Evolutionary conservation across 2,113 vertebrate species (phyloP).

Genomic region (Siniperca knerii): DNA sequence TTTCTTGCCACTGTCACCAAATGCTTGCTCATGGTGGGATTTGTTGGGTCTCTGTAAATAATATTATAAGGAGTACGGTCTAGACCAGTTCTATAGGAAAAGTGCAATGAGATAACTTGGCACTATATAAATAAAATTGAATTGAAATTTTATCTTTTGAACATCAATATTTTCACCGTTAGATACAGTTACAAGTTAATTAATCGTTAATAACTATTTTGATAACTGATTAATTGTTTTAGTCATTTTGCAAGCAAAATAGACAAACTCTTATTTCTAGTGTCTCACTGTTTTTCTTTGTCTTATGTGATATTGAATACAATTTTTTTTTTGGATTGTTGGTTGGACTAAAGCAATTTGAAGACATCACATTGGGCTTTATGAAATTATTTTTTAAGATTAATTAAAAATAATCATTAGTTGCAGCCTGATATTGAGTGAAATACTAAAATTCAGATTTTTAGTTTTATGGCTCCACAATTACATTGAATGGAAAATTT

Average conservation of each 20-base stretch:
- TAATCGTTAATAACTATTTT: not conserved
- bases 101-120: too few species aligned
- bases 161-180: not conserved
- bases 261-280: not conserved
- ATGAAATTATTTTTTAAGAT: not conserved
- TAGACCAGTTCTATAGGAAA: too few species aligned
- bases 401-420: not conserved
- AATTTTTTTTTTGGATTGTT: not conserved
- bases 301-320: not conserved
- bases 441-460: not conserved
- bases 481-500: not conserved
- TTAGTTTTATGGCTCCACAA: not conserved
- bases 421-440: too few species aligned
- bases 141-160: not conserved
- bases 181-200: not conserved
- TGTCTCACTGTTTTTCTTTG: not conserved
- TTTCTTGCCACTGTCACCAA: too few species aligned
- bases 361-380: not conserved
- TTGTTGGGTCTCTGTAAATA: too few species aligned
- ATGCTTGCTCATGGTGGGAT: too few species aligned
- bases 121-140: too few species aligned
- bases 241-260: not conserved
- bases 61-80: too few species aligned
- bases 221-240: not conserved
- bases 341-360: not conserved